phyloP scores from a whole-genome alignment of 2,888 invertebrate genomes.

The Heteromyza rotundicornis region DNA sequence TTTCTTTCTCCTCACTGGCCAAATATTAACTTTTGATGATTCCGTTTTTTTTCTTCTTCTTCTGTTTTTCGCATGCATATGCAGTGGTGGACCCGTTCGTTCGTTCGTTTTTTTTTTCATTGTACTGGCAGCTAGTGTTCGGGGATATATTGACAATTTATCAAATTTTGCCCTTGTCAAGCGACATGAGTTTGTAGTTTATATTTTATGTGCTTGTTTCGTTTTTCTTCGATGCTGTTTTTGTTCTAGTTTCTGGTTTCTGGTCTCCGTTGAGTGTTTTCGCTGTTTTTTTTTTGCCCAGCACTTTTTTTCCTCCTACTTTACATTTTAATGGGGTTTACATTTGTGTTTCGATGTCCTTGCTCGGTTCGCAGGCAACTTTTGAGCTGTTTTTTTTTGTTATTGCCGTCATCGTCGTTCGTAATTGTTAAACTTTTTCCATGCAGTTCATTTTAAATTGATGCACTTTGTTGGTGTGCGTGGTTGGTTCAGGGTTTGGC shows the following conservation, averaged over 20 bases:
- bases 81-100: neutral
- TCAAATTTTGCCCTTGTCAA: neutral
- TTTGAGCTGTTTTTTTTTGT: no score
- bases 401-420: neutral
- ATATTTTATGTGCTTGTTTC: neutral
- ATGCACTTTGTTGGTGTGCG: neutral
- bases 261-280: neutral
- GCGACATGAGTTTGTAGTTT: neutral
- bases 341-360: neutral
- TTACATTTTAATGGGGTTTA: neutral
- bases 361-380: no score
- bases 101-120: no score
- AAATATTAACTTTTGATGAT: neutral
- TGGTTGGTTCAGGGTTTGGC: no score
- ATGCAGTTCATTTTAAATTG: constrained; percentile 3
- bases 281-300: neutral
- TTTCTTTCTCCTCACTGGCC: neutral
- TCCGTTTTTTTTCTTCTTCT: neutral
- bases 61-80: neutral
- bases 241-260: no score
- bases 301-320: neutral
- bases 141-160: neutral
- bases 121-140: no score
- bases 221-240: no score
- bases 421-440: constrained; percentile 2